These are phyloP conservation scores for Trichomalopsis sarcophagae DNA, from an alignment of 1,140 invertebrate species.

Conservation along the genomic window DNA sequence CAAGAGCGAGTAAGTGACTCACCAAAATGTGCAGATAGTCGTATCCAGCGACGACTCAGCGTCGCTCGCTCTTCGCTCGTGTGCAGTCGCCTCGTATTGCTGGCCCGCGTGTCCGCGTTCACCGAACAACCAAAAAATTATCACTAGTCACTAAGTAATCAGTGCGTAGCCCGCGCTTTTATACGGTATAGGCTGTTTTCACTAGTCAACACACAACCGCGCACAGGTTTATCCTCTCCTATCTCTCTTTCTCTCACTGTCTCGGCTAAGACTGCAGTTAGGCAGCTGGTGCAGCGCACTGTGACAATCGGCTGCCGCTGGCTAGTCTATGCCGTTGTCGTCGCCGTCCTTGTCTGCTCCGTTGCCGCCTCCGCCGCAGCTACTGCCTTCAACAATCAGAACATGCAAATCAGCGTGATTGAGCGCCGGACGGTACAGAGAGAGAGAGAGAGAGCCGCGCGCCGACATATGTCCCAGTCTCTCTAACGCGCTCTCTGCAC, in stretches of 20 bases:
- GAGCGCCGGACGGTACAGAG: conserved; percentile 18
- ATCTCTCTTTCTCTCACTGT: no score
- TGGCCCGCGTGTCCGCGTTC: no score
- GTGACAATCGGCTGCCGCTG: background rate
- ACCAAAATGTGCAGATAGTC: conserved; percentile 41
- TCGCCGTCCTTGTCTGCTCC: background rate
- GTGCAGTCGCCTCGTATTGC: background rate
- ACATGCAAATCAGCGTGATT: conserved; percentile 54
- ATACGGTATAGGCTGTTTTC: background rate
- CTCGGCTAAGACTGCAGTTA: background rate
- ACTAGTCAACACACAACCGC: background rate
- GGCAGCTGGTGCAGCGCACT: background rate
- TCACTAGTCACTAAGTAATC: conserved; percentile 32
- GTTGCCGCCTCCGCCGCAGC: background rate
- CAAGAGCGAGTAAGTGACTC: background rate
- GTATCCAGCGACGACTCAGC: conserved; percentile 32
- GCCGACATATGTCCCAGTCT: conserved; percentile 20
- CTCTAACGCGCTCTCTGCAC: background rate
- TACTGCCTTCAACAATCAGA: conserved; percentile 52
- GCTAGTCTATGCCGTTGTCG: background rate
- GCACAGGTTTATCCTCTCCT: background rate
- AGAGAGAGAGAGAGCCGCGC: background rate
- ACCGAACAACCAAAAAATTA: background rate
- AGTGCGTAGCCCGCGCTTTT: background rate
- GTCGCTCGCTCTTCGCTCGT: background rate